Evolutionary conservation across 1,140 invertebrate species (phyloP), one percentile per base, ranked within the genome.

Genomic region (Nephotettix cincticeps): DNA sequence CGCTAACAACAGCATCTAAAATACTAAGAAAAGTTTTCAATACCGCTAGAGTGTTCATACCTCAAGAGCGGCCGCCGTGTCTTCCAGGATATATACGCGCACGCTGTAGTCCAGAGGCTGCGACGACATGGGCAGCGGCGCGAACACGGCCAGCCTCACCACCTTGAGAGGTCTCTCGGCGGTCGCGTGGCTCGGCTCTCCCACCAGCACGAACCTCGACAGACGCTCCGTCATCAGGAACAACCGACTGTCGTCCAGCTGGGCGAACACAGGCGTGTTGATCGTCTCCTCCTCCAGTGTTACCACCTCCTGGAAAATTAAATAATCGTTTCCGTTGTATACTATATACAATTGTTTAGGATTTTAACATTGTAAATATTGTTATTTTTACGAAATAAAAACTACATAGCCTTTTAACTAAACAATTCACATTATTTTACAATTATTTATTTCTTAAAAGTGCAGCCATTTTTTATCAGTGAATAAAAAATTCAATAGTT

Each of bases 271-370:
- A 9, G 93, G 93, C 0, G 95, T 97, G 80, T 98, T 96, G 75
- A 98, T 95, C 3, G 95, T 97, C 82, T 98, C 96, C 81, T 96
- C 93, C 0, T 95, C 95, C 21, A 98, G 84, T 11, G 93, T 94
- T 11, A 96, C 89, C 0, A 96, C 87, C 78, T 90, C 91, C 81
- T 92, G 87, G 87, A 73, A 73, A 68, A 36, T 4, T n/a, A n/a
- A n/a, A n/a, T n/a, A n/a, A n/a, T n/a, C n/a, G n/a, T n/a, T n/a
- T n/a, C n/a, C n/a, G n/a, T n/a, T n/a, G n/a, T n/a, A n/a, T n/a
- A n/a, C n/a, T n/a, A n/a, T n/a, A n/a, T n/a, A n/a, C n/a, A n/a
- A n/a, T n/a, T n/a, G n/a, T n/a, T n/a, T n/a, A n/a, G n/a, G n/a
- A n/a, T n/a, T n/a, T n/a, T n/a, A n/a, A n/a, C n/a, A n/a, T n/a